Conservation (phyloP, 2,888 invertebrate genomes). For the Drosophila anomalata region DNA sequence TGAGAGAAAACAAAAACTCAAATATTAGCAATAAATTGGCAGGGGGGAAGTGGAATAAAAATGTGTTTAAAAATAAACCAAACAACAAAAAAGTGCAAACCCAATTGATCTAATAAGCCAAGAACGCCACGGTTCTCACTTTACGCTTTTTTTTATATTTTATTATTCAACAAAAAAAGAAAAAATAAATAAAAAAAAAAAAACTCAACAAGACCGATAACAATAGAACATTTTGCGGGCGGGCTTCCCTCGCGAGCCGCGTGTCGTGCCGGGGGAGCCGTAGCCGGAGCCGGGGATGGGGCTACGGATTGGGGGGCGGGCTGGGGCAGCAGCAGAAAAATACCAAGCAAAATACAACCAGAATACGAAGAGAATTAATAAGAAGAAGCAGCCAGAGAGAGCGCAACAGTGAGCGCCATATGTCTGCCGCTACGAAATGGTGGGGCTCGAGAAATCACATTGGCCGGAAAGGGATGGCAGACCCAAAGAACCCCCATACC, state of each 20-base stretch:
- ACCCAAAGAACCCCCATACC: constrained; percentile 32
- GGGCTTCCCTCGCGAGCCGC: constrained; percentile 64
- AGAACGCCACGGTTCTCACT: constrained; percentile 50
- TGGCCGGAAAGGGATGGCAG: constrained; percentile 23
- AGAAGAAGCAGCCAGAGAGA: constrained; percentile 5
- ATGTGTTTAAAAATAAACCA: constrained; percentile 26
- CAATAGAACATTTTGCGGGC: constrained; percentile 59
- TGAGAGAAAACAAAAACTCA: not conserved
- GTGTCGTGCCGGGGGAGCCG: too few species aligned
- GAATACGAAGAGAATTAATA: constrained; percentile 34
- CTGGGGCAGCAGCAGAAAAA: not conserved
- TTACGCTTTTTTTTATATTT: constrained; percentile 15
- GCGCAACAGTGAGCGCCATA: constrained; percentile 43
- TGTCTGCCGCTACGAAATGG: constrained; percentile 28
- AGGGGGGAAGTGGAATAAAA: constrained; percentile 23
- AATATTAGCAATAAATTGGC: constrained; percentile 8
- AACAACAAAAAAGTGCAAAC: constrained; percentile 36
- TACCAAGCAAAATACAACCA: constrained; percentile 21
- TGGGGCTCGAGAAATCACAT: constrained; percentile 15
- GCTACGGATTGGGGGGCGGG: not conserved
- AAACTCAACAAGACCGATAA: constrained; percentile 48
- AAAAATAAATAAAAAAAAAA: not conserved
- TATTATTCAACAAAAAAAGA: constrained; percentile 19
- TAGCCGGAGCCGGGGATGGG: too few species aligned
- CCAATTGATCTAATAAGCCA: constrained; percentile 75